phyloP scores from a whole-genome alignment of 2,113 vertebrate species.

The Eulemur macaco region DNA sequence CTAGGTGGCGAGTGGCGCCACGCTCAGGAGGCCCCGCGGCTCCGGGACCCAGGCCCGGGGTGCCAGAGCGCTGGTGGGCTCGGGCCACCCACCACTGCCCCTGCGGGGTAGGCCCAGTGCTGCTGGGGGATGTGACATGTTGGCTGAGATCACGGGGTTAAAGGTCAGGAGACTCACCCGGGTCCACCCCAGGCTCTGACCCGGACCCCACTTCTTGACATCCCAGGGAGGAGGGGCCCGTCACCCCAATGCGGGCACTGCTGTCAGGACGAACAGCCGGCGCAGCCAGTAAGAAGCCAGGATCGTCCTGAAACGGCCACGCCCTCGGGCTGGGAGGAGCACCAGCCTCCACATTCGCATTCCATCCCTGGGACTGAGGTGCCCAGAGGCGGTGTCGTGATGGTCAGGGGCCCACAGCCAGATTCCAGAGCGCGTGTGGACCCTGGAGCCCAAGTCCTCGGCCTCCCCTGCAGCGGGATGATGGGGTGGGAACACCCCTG shows the following conservation, averaged over 20 bases:
- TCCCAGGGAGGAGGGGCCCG: background rate
- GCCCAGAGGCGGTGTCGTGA: too few relatives aligned
- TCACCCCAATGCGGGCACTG: background rate
- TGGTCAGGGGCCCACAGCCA: background rate
- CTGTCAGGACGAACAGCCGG: background rate
- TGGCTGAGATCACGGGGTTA: background rate
- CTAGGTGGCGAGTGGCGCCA: conserved; percentile 41
- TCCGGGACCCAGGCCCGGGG: too few relatives aligned
- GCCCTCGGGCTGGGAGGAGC: fast-evolving
- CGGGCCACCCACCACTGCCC: background rate
- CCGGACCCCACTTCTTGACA: background rate
- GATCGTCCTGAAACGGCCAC: fast-evolving
- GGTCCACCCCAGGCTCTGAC: background rate
- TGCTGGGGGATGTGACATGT: background rate
- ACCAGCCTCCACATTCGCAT: fast-evolving
- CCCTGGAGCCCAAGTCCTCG: background rate
- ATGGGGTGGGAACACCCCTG: fast-evolving
- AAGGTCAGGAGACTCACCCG: background rate
- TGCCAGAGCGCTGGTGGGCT: background rate
- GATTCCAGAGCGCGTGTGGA: background rate
- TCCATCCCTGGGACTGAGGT: fast-evolving
- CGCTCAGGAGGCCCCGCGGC: background rate
- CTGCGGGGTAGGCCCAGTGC: background rate
- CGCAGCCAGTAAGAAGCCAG: background rate
- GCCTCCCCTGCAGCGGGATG: fast-evolving